Evolutionary conservation across 2,797 vertebrate genomes (phyloP).

Genomic region (Microctenopoma steveboyesi): DNA sequence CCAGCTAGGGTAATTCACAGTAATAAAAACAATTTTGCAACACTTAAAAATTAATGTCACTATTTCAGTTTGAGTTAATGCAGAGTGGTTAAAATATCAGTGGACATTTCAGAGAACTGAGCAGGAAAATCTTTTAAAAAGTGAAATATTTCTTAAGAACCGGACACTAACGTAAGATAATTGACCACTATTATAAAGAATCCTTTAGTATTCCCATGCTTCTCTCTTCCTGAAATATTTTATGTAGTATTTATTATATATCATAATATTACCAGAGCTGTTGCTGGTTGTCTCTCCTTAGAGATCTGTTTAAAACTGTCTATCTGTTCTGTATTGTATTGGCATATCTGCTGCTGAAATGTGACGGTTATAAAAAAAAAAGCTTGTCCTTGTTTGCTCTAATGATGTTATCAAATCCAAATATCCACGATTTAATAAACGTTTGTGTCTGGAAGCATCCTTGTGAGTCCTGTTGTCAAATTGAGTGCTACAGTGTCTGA

Average conservation of each 20-base stretch:
- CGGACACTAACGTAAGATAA: neutral
- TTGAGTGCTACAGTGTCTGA: neutral
- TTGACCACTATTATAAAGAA: constrained; percentile 8
- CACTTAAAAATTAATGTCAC: neutral
- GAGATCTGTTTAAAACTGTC: constrained; percentile 46
- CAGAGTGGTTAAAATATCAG: constrained; percentile 3
- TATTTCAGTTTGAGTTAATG: constrained; percentile 9
- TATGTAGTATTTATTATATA: constrained; percentile 53
- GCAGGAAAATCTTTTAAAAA: constrained; percentile 28
- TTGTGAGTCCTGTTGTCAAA: neutral
- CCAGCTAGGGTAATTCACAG: neutral
- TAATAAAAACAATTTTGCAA: constrained; percentile 5
- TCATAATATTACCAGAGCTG: constrained; percentile 41
- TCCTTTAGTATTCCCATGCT: neutral
- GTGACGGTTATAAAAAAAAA: constrained; percentile 41
- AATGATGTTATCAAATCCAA: constrained; percentile 67
- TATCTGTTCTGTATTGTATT: constrained; percentile 61
- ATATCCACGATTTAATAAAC: constrained; percentile 76
- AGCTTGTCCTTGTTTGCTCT: constrained; percentile 77
- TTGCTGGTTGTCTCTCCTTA: constrained; percentile 50
- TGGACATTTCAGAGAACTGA: constrained; percentile 17
- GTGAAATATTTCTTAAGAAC: constrained; percentile 23
- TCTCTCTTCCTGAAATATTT: constrained; percentile 17
- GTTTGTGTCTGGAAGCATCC: constrained; percentile 62
- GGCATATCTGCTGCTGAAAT: constrained; percentile 63